A percentile compares a stretch with the other conserved stretches of the same genome.
phyloP scores from a whole-genome alignment of 2,113 vertebrate genomes.

The Poicephalus meyeri region DNA sequence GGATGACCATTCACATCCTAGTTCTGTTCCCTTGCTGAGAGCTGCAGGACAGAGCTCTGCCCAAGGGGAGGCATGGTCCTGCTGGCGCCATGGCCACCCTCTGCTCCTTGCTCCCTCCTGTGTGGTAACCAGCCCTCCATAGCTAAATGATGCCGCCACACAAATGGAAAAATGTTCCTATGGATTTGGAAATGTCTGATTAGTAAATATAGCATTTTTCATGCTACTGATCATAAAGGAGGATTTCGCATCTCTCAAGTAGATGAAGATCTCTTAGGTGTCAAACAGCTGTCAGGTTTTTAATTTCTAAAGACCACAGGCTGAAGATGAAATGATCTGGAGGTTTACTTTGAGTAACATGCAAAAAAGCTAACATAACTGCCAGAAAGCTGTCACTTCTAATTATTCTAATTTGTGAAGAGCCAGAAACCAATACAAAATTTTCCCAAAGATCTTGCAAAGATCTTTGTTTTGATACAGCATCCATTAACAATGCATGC shows the following conservation, averaged over 20 bases:
- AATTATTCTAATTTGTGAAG: neutral
- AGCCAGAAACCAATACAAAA: neutral
- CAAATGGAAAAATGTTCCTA: neutral
- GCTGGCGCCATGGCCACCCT: neutral
- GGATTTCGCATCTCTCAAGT: neutral
- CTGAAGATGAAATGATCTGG: neutral
- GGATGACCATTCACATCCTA: neutral
- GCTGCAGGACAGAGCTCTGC: neutral
- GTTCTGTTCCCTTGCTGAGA: neutral
- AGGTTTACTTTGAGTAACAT: neutral
- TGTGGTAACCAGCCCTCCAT: fast-evolving
- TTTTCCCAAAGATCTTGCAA: neutral
- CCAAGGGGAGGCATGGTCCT: neutral
- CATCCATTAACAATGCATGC: neutral
- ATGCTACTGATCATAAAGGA: neutral
- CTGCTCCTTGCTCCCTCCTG: neutral
- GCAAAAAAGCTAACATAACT: neutral
- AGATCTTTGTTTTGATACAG: neutral
- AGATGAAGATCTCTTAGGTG: neutral
- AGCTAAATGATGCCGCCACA: neutral
- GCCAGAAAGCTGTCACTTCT: neutral
- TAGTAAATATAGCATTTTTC: neutral
- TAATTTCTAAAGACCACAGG: neutral
- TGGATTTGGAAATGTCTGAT: neutral
- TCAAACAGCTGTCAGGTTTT: neutral